A percentile compares a stretch with the other conserved stretches of the same genome.
phyloP scores from a whole-genome alignment of 2,797 vertebrate species.

The Sitta carolinensis region DNA sequence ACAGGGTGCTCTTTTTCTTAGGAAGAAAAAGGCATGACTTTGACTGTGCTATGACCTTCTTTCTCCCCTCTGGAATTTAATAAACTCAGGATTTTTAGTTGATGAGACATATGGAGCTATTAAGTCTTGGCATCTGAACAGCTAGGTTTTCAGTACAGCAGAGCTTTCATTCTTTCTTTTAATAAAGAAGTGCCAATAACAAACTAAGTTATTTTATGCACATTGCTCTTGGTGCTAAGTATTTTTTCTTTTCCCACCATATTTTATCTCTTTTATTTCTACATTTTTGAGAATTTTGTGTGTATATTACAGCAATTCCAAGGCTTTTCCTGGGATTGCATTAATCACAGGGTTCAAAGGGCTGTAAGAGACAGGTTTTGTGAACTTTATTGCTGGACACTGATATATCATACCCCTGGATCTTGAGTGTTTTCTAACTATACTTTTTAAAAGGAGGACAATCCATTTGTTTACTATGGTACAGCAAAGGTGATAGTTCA shows the following conservation, averaged over 20 bases:
- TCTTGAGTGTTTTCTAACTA: not conserved
- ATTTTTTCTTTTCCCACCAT: not conserved
- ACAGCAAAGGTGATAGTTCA: not conserved
- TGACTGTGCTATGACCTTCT: not conserved
- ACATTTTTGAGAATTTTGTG: not conserved
- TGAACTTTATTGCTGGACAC: not conserved
- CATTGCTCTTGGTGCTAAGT: not conserved
- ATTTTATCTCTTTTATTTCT: not conserved
- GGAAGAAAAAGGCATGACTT: not conserved
- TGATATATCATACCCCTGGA: too few species aligned
- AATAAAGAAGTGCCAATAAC: not conserved
- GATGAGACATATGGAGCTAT: not conserved
- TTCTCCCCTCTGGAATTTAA: not conserved
- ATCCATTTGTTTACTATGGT: not conserved
- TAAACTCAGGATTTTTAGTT: not conserved
- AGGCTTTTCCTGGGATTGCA: not conserved
- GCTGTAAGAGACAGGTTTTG: not conserved
- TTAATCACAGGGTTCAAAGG: not conserved
- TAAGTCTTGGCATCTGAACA: conserved; percentile 7
- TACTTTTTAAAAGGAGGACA: not conserved
- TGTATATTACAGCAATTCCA: not conserved
- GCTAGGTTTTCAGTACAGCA: not conserved
- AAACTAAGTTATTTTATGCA: not conserved
- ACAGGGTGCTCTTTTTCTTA: not conserved
- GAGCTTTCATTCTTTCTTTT: not conserved